Evolutionary conservation across 2,113 vertebrate species (phyloP).

Genomic region (Smithornis capensis): DNA sequence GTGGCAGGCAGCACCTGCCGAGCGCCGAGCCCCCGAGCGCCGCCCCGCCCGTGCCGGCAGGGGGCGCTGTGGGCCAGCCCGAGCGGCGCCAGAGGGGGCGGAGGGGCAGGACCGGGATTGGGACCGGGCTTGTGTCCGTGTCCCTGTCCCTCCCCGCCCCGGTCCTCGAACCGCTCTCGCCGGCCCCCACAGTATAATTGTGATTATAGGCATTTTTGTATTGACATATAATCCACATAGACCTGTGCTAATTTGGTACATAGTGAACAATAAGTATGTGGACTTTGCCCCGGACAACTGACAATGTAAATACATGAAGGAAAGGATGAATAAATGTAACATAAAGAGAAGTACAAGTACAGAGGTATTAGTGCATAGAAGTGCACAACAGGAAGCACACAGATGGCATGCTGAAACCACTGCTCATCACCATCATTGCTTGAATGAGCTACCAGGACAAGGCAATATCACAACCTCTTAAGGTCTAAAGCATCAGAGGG

Average conservation of each 20-base stretch:
- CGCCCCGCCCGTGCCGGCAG: background rate
- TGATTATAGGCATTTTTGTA: background rate
- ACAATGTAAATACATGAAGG: background rate
- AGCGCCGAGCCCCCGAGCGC: background rate
- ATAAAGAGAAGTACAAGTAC: background rate
- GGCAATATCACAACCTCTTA: rapidly evolving
- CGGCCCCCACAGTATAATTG: background rate
- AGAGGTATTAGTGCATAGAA: background rate
- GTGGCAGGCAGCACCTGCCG: background rate
- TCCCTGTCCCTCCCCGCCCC: background rate
- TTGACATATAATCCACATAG: background rate
- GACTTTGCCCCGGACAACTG: background rate
- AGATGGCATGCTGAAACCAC: background rate
- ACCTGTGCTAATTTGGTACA: too few species aligned
- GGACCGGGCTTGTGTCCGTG: too few species aligned
- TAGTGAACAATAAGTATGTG: background rate
- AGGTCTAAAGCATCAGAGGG: background rate
- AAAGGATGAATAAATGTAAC: background rate
- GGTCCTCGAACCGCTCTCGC: background rate
- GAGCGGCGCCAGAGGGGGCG: rapidly evolving
- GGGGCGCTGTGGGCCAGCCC: background rate
- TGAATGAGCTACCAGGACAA: background rate
- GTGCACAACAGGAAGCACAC: background rate
- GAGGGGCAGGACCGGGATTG: too few species aligned
- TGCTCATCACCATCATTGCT: background rate